Base-by-base conservation (phyloP, 2,113 vertebrate species). In the Limnothrissa miodon region DNA sequence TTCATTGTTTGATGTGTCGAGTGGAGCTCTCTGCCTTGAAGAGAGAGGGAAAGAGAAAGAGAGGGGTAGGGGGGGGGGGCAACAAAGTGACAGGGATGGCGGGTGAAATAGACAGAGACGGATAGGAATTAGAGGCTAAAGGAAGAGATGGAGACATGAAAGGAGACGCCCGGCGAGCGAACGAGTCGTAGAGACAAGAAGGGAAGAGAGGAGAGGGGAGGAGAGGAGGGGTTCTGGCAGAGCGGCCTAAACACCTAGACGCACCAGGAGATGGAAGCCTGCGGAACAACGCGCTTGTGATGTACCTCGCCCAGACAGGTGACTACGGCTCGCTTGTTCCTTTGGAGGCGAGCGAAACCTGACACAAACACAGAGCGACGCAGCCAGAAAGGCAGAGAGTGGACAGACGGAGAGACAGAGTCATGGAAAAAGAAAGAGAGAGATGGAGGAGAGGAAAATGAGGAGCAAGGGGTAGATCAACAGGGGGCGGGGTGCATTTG, bases 131-230 rank as follows among this genome's bases (percentile, higher is more conserved):
- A 39, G 78, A 7, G 51, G 74, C 48, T 10, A 48, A 56, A 83
- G 46, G 80, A 46, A 74, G 21, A 85, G 80, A 53, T 46, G 81
- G 48, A 82, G 56, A 29, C 39, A 10, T 82, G 59, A 82, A 82
- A 78, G 17, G 81, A 48, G 29, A n/a, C 46, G 44, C 42, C 4
- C 15, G 23, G 4, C 36, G 81, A 78, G 53, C 39, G 62, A 78
- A 36, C 25, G 23, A 33, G 78, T 17, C 74, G 1, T n/a, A 83
- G 66, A 83, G 80, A 53, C 42, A 79, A 21, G 2, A 44, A 70
- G 78, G 45, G 33, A 36, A 78, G 83, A 83, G 46, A 86, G 83
- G 88, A 88, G n/a, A n/a, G n/a, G n/a, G n/a, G 83, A 80, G 83
- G 19, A 21, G 48, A 29, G 59, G 59, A 66, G 59, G 51, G 87